These are phyloP conservation scores for Illadopsis cleaveri DNA, from an alignment of 2,113 vertebrate species.

Conservation along the genomic window DNA sequence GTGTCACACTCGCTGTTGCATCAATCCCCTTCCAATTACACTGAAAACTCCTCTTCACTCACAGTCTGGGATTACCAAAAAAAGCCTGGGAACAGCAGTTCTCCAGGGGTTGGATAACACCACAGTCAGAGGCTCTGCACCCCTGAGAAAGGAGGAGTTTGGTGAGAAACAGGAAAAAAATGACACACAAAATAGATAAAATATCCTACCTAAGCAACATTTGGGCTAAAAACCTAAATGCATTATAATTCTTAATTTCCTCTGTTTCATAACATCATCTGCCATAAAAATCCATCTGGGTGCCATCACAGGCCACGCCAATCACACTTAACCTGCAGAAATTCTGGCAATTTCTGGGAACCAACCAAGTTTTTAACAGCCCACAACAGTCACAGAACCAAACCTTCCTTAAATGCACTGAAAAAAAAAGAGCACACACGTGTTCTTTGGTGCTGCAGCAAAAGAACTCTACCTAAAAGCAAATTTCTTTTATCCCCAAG, in stretches of 20 bases:
- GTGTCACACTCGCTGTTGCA: neutral
- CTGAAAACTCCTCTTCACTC: neutral
- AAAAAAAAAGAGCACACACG: fast-evolving
- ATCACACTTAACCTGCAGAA: neutral
- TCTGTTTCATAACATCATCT: neutral
- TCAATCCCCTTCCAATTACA: neutral
- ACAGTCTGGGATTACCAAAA: neutral
- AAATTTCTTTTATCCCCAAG: neutral
- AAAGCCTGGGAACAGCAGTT: neutral
- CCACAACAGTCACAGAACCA: neutral
- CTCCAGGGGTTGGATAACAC: neutral
- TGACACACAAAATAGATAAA: neutral
- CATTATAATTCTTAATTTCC: fast-evolving
- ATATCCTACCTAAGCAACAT: neutral
- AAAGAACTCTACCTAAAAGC: neutral
- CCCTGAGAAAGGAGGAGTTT: neutral
- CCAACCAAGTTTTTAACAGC: neutral
- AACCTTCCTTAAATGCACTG: neutral
- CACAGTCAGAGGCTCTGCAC: fast-evolving
- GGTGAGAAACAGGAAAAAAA: neutral
- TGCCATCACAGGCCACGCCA: neutral
- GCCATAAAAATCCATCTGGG: neutral
- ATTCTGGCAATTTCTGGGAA: neutral
- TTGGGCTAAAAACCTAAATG: neutral
- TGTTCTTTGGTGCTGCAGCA: neutral